These are phyloP conservation scores for Notarius lentiginosus DNA, from an alignment of 2,113 vertebrate genomes.

Conservation along the genomic window DNA sequence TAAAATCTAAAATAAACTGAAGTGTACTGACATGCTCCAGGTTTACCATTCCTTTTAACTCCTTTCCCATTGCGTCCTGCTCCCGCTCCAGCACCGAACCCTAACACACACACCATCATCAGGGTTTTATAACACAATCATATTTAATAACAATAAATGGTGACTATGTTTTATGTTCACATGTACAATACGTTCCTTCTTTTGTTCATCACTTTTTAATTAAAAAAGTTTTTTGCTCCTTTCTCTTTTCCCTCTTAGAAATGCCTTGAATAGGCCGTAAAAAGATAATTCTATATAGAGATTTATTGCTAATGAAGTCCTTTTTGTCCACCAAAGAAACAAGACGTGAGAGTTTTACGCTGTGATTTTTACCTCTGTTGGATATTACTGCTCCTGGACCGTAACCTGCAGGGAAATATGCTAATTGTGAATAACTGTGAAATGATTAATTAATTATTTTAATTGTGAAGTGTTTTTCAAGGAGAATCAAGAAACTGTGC, in stretches of 20 bases:
- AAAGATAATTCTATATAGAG: too few species aligned
- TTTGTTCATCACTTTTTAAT: neutral
- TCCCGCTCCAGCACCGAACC: neutral
- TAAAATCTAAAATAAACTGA: neutral
- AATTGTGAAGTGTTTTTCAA: neutral
- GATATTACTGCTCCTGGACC: neutral
- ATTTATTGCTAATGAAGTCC: too few species aligned
- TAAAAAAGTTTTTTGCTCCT: neutral
- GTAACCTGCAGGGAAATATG: neutral
- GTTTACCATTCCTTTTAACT: constrained; percentile 8
- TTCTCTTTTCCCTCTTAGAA: neutral
- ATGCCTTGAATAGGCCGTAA: too few species aligned
- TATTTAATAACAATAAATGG: neutral
- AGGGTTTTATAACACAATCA: neutral
- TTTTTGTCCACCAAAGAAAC: neutral
- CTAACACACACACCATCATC: constrained; percentile 4
- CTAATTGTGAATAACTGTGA: constrained; percentile 2
- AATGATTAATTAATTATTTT: neutral
- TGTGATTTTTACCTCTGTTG: neutral
- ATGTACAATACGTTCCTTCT: neutral
- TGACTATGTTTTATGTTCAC: neutral
- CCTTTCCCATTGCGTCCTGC: neutral
- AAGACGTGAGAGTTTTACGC: neutral
- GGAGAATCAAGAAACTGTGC: neutral
- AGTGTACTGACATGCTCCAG: neutral